These are phyloP conservation scores for Pterobdella sp. DNA, from an alignment of 2,888 invertebrate species.

Conservation along the genomic window DNA sequence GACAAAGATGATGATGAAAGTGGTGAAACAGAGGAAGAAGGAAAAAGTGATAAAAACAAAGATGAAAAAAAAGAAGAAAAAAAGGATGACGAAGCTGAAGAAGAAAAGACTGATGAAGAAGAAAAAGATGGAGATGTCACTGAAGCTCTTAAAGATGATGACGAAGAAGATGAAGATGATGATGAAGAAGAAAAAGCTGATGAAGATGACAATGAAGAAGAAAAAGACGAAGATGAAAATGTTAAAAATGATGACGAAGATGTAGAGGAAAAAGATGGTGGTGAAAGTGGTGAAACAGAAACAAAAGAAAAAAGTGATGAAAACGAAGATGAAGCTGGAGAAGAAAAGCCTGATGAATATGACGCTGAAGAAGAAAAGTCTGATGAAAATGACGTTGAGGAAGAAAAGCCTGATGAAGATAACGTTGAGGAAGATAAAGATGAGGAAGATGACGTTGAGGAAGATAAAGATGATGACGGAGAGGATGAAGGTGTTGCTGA, in stretches of 20 bases:
- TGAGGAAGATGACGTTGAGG: background rate
- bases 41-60: conserved; percentile 60
- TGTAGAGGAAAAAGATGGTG: conserved; percentile 2
- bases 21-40: background rate
- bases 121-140: background rate
- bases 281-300: background rate
- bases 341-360: background rate
- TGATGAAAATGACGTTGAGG: background rate
- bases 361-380: background rate
- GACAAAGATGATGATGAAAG: conserved; percentile 1
- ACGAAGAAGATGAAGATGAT: conserved; percentile 8
- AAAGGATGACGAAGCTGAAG: conserved; percentile 1
- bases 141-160: conserved; percentile 19
- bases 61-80: conserved; percentile 8
- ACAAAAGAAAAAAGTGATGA: background rate
- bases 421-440: conserved; percentile 1
- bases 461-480: conserved; percentile 14
- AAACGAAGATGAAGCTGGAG: background rate
- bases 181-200: conserved; percentile 14
- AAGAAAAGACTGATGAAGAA: conserved; percentile 12
- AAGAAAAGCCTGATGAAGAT: conserved; percentile 8
- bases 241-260: background rate
- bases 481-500: background rate
- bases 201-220: conserved; percentile 14
- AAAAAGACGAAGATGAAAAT: conserved; percentile 10